Conservation (phyloP, 2,113 vertebrate genomes). For the Stomatorhinus ivindoensis region DNA sequence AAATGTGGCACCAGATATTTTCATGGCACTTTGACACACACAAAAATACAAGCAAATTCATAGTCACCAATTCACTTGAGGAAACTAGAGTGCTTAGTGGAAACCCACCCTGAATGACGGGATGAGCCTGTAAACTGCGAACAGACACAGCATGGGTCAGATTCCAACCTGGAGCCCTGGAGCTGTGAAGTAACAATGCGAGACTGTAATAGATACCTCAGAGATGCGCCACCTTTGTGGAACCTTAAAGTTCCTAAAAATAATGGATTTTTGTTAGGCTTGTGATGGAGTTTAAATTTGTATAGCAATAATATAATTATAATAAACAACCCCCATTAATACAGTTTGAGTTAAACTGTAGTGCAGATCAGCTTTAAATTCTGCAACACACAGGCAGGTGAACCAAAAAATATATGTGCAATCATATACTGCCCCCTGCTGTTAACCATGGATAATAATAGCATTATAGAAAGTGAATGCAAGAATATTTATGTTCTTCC, state of each 20-base stretch:
- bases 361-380: background rate
- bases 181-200: background rate
- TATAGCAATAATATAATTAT: background rate
- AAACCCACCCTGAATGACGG: background rate
- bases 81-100: background rate
- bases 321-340: background rate
- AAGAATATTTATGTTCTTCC: background rate
- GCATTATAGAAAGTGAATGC: background rate
- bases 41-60: background rate
- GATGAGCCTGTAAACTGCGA: background rate
- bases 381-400: background rate
- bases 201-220: background rate
- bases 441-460: background rate
- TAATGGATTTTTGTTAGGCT: background rate
- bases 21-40: background rate
- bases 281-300: background rate
- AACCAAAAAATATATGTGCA: background rate
- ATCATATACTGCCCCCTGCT: constrained; percentile 13
- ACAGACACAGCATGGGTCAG: background rate
- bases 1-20: background rate
- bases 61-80: background rate
- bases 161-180: background rate
- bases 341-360: background rate
- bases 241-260: background rate
- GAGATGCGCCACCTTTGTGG: background rate